Base-by-base conservation (phyloP, 2,113 vertebrate genomes). In the Herpetotheres cachinnans region DNA sequence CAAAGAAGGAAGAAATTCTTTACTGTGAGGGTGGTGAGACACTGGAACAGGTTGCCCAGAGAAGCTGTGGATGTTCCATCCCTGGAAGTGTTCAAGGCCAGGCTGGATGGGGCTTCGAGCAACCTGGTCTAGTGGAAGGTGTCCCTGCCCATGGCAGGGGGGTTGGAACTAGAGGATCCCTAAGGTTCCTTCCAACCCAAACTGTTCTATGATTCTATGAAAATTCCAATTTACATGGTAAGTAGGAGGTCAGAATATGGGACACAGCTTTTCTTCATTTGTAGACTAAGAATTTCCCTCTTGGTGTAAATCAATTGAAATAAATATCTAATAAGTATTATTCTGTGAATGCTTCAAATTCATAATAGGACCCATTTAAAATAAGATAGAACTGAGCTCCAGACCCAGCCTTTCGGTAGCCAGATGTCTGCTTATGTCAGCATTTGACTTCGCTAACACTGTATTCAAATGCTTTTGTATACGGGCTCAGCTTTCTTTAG, bases 361-460 rank as follows among this genome's bases (percentile, higher is more conserved):
- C 19, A 54, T 77, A 67, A 34, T 32, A 86, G 34, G 3, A 13
- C 38, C 8, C 24, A 26, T 78, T 95, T 44, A 71, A 84, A 91
- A 72, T 54, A 65, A 56, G 14, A 72, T 3, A 44, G 62, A 87
- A 7, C 18, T 77, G 79, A 91, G 92, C 47, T 91, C n/a, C 56
- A 89, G 62, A 40, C 10, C 7, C 49, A 82, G 58, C 36, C 38
- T 74, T 70, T 87, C 71, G 18, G 66, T 54, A 92, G 29, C 27
- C 82, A 88, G 50, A 70, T 94, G 30, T 27, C 52, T 93, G 83
- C 44, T 93, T 90, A 59, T 87, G 62, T 78, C 81, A 96, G 85
- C 72, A 85, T 79, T 90, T 96, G 72, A 81, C 62, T 76, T 71
- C 40, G 56, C 62, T 72, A 82, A 90, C 44, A 67, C n/a, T 72